Base-by-base conservation (phyloP, 2,888 invertebrate genomes). In the Harpalus rufipes region DNA sequence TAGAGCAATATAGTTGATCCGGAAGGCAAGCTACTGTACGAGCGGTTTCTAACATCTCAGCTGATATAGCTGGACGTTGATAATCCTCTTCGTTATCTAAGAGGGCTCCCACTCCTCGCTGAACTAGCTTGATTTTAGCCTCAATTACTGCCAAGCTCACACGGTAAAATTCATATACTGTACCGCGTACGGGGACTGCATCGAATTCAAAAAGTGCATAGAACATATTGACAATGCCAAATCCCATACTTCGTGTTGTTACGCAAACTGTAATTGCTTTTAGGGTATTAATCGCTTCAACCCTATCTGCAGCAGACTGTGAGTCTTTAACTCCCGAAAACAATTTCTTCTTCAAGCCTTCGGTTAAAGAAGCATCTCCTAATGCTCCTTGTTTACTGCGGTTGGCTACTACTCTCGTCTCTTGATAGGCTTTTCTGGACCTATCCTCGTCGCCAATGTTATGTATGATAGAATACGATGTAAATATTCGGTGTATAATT, bases 31-130 rank as follows among this genome's bases (percentile, higher is more conserved):
- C 41, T 6, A 72, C 72, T n/a, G 72, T 39, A 1, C 72, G 25
- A 3, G 72, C 16, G 10, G 41, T 12, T 7, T 72, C 72, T 12
- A 72, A n/a, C 12, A 72, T 12, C 5, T 72, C 72, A 14, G 72
- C 32, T 7, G 25, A 32, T 5, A 72, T 12, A 3, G 5, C 6
- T 39, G 10, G 39, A 12, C n/a, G 39, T 3, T 72, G n/a, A 14
- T 72, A 72, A 39, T 72, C 72, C 0, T 72, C 41, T 8, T 72
- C 41, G 14, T 72, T 65, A 25, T 32, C 21, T 21, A 21, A 21
- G 21, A 21, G 21, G 21, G 21, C 21, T 21, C 21, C 21, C 21
- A 21, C 21, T 21, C 21, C 21, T n/a, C n/a, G n/a, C n/a, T n/a
- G n/a, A n/a, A n/a, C n/a, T n/a, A n/a, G n/a, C n/a, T n/a, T n/a